Evolutionary conservation across 2,888 invertebrate species (phyloP), one percentile per base, ranked within the genome.

Genomic region (Lasioglossum zephyrum): DNA sequence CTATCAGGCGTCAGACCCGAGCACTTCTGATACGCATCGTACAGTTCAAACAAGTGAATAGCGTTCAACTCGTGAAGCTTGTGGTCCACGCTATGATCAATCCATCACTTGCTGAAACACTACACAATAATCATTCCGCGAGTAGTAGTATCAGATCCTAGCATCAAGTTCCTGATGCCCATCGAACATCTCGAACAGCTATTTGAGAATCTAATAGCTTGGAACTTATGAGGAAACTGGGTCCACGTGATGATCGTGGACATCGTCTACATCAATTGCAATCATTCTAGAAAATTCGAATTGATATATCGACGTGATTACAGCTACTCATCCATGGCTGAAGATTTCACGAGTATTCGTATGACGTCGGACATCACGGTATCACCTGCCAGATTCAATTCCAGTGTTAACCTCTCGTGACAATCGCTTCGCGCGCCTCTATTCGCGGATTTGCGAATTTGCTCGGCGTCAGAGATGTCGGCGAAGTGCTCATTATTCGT

Each of bases 401-500:
- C n/a, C 57, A 4, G 4, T n/a, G 9, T 3, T n/a, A 8, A n/a
- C 9, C n/a, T 9, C 57, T n/a, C 4, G 11, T n/a, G 4, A 57
- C 57, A 57, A n/a, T 57, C 57, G 57, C 11, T 57, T 57, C 57
- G n/a, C 57, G n/a, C 57, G n/a, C 2, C 57, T 57, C n/a, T n/a
- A 0, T 22, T 36, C 66, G 36, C 39, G 22, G 69, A 41, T 8
- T 70, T n/a, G 41, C 70, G 41, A 41, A 9, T 22, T n/a, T n/a
- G 13, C n/a, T 4, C 41, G 39, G 18, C 70, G 22, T 39, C 39
- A 22, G 41, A 41, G 39, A 70, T 70, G 39, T n/a, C 41, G 41
- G 70, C 41, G 70, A 11, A 41, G n/a, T 41, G 70, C 70, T 70
- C 70, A 70, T 70, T 70, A 70, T 41, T 70, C n/a, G 70, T 63